Evolutionary conservation across 2,797 vertebrate species (phyloP).

Genomic region (Phoebastria nigripes): DNA sequence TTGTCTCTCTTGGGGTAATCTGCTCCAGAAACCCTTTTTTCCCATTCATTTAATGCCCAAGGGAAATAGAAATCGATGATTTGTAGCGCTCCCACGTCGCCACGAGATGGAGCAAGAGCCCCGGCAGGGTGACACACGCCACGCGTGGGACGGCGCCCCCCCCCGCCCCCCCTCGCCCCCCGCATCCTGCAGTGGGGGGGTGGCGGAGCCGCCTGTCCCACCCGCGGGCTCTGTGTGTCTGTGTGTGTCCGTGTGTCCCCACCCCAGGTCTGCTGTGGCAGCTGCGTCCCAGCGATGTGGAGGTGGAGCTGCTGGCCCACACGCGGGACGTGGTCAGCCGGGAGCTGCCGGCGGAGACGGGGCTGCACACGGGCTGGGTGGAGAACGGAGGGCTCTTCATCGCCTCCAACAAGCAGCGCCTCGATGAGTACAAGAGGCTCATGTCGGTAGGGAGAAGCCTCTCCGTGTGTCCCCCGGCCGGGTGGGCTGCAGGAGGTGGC

Average conservation of each 20-base stretch:
- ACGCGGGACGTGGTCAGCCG: conserved; percentile 87
- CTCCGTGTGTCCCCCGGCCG: fast-evolving
- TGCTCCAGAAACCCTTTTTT: fast-evolving
- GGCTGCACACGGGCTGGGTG: conserved; percentile 94
- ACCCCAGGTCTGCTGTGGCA: conserved; percentile 92
- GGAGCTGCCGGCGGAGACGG: conserved; percentile 89
- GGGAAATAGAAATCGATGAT: fast-evolving
- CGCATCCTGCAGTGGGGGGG: neutral
- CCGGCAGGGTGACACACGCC: neutral
- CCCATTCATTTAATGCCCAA: fast-evolving
- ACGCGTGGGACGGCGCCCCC: fast-evolving
- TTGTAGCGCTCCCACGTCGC: neutral
- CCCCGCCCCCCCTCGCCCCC: no score
- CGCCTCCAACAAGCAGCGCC: conserved; percentile 91
- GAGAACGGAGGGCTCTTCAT: conserved; percentile 97
- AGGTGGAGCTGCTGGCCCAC: conserved; percentile 92
- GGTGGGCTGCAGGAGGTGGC: neutral
- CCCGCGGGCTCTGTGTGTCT: neutral
- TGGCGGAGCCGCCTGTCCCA: fast-evolving
- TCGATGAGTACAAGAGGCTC: conserved; percentile 96
- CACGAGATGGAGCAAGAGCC: conserved; percentile 37
- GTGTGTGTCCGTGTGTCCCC: neutral
- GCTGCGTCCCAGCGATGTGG: conserved; percentile 93
- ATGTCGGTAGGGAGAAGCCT: conserved; percentile 85
- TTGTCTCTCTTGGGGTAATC: neutral